A percentile compares a stretch with the other conserved stretches of the same genome.
Evolutionary conservation across 2,888 invertebrate genomes (phyloP).

Genomic region (Sesia apiformis): DNA sequence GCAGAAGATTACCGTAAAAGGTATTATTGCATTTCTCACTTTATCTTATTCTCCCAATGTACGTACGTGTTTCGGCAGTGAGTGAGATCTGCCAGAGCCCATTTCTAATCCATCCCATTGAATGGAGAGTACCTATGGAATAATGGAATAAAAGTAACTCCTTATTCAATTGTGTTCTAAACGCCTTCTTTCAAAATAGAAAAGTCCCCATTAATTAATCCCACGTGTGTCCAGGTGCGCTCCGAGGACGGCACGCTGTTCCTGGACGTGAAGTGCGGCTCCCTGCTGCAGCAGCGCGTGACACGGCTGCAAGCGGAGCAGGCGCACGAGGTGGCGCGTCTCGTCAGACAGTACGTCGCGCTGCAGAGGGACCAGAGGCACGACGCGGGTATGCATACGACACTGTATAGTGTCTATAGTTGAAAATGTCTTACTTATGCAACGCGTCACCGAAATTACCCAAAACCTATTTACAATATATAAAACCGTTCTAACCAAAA

Average conservation of each 20-base stretch:
- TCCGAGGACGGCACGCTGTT: constrained; percentile 93
- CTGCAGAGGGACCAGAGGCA: constrained; percentile 73
- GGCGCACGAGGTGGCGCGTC: constrained; percentile 96
- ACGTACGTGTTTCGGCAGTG: too few species aligned
- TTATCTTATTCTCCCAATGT: too few species aligned
- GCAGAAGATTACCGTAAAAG: too few species aligned
- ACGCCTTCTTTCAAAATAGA: background rate
- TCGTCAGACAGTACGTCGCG: constrained; percentile 97
- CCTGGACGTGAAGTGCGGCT: constrained; percentile 97
- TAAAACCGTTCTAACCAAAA: too few species aligned
- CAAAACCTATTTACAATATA: too few species aligned
- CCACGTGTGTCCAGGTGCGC: constrained; percentile 71
- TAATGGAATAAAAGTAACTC: background rate
- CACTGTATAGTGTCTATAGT: background rate
- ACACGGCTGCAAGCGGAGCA: constrained; percentile 97
- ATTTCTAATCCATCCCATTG: too few species aligned
- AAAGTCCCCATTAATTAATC: background rate
- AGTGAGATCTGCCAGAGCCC: too few species aligned
- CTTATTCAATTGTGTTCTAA: too few species aligned
- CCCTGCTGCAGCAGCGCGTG: constrained; percentile 95
- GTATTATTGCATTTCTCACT: too few species aligned
- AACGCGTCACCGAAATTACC: too few species aligned
- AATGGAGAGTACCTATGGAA: background rate
- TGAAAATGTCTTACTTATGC: too few species aligned
- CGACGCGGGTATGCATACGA: constrained; percentile 21